Base-by-base conservation (phyloP, 2,797 vertebrate species). In the Enteromius mattozi region DNA sequence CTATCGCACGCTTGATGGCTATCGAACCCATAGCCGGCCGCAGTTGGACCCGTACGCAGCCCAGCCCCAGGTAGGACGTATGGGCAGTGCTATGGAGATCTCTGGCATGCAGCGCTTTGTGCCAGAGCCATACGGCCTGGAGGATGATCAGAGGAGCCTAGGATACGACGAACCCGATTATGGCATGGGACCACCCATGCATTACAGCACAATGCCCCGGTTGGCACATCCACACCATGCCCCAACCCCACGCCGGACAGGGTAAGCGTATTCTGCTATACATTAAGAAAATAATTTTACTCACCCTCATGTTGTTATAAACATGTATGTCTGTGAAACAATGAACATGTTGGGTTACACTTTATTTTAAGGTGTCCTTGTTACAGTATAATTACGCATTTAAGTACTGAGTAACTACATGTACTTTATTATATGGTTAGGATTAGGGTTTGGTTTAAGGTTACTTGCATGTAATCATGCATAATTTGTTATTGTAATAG, bases 141-240 rank as follows among this genome's bases (percentile, higher is more conserved):
- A 98, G 90, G 98, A 98, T 0, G 98, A 99, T 90, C 97, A 97
- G 88, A 96, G 96, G 87, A 99, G 98, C 51, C 88, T 97, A 89
- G 97, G 96, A 82, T 98, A 95, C 0, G 97, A 99, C 3, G 98
- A 98, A 0, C 92, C 96, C 1, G 98, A 99, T 89, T 98, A 98
- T 1, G 96, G 97, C 88, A 93, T 98, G 93, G 94, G 91, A 27
- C 91, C 89, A 85, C 90, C 96, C 0, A 78, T 95, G 66, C 96
- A 97, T 91, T 99, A 96, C 1, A 95, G 97, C 93, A 98, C 97
- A 0, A 94, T 97, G 88, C 96, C 97, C 7, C 96, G 96, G 16
- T 92, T 94, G 87, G 90, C 78, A 88, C 94, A 13, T 88, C 94
- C 56, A 86, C 96, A 45, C 91, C 92, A 0, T 88, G 94, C 27